Percentiles rank a stretch among this genome's conserved stretches.
Conservation (phyloP, 2,113 vertebrate genomes). For the Ardeotis arabs region DNA sequence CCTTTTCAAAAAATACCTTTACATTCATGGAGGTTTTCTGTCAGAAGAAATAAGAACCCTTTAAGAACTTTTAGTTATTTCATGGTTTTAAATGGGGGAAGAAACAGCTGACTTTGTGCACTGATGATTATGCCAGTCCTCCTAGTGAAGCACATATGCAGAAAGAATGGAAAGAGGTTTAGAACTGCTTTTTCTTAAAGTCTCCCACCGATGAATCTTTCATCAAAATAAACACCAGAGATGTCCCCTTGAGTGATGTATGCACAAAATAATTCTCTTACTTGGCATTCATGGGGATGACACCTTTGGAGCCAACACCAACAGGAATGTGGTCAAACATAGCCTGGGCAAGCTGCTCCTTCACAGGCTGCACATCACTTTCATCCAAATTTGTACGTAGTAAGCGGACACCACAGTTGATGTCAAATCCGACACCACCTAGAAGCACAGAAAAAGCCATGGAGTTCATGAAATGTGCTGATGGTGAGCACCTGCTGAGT, state of each 20-base stretch:
- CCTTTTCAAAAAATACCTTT: not conserved
- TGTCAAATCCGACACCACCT: constrained; percentile 98
- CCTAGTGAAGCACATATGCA: not conserved
- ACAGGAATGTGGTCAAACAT: constrained; percentile 99
- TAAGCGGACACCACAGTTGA: constrained; percentile 96
- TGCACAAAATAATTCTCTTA: constrained; percentile 65
- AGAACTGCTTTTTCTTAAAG: not conserved
- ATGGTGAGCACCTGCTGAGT: not conserved
- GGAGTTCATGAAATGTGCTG: not conserved
- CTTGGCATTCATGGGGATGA: constrained; percentile 98
- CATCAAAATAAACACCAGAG: not conserved
- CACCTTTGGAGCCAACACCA: constrained; percentile 95
- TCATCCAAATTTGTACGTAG: constrained; percentile 96
- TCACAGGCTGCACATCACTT: constrained; percentile 94
- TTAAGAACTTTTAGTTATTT: not conserved
- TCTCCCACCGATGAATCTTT: not conserved
- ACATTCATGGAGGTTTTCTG: not conserved
- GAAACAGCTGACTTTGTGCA: not conserved
- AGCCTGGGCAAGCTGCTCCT: constrained; percentile 95
- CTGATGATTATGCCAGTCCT: not conserved
- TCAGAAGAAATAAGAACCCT: not conserved
- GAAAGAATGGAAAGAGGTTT: not conserved
- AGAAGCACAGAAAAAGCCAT: not conserved
- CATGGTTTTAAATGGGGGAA: not conserved
- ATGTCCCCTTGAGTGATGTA: not conserved